phyloP scores from a whole-genome alignment of 2,113 vertebrate species.

The Ammodytes dubius region DNA sequence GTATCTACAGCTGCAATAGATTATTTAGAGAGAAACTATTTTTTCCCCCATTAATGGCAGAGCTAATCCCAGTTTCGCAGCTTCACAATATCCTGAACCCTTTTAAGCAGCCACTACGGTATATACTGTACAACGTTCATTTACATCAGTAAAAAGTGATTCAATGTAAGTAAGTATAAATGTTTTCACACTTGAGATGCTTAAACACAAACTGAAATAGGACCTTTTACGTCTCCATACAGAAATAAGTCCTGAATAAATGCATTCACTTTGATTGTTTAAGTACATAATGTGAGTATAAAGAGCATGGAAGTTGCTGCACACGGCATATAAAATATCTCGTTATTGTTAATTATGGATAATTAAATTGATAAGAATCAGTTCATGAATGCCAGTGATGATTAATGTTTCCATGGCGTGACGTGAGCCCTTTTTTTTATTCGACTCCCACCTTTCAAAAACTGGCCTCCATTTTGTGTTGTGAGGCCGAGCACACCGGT shows the following conservation, averaged over 20 bases:
- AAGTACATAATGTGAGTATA: background rate
- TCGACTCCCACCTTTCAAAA: background rate
- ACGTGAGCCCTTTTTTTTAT: background rate
- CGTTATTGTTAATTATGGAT: too few species aligned
- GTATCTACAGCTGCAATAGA: background rate
- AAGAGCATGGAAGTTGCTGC: background rate
- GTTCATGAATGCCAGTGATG: background rate
- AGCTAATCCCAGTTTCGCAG: too few species aligned
- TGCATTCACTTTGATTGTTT: background rate
- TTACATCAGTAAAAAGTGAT: background rate
- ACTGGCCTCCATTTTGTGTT: conserved; percentile 66
- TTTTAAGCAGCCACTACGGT: too few species aligned
- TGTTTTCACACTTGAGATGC: background rate
- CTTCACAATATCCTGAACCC: too few species aligned
- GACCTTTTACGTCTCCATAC: background rate
- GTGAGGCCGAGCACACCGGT: background rate
- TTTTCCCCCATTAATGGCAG: too few species aligned
- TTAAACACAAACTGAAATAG: background rate
- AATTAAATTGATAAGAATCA: too few species aligned
- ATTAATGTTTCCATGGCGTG: background rate
- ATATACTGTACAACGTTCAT: too few species aligned
- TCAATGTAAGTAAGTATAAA: background rate
- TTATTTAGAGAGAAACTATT: background rate
- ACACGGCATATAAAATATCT: too few species aligned
- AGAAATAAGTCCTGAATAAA: background rate